phyloP scores from a whole-genome alignment of 2,888 invertebrate species.

The Netelia fuscicornis region DNA sequence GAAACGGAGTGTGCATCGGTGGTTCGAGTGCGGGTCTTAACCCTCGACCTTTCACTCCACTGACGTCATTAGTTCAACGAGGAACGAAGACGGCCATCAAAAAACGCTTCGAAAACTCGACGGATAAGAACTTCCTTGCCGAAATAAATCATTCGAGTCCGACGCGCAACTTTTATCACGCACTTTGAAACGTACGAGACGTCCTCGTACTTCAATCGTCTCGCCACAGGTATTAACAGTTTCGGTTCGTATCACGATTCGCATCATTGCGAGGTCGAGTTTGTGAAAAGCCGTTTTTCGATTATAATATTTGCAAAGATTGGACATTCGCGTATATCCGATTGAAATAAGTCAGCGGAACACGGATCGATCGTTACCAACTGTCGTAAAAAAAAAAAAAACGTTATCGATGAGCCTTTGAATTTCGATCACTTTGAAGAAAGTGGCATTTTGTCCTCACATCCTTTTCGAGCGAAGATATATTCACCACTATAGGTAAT shows the following conservation, averaged over 20 bases:
- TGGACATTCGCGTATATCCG: neutral
- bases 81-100: constrained; percentile 41
- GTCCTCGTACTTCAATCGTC: neutral
- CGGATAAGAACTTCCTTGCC: neutral
- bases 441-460: neutral
- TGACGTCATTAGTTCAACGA: constrained; percentile 58
- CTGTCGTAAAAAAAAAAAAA: neutral
- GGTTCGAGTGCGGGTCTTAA: neutral
- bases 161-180: neutral
- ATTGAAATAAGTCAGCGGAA: neutral
- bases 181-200: neutral
- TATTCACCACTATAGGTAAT: neutral
- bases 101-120: constrained; percentile 53
- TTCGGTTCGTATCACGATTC: neutral
- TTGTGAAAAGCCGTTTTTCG: neutral
- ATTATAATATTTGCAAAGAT: neutral
- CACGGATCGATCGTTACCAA: neutral
- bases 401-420: neutral
- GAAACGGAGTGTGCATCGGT: neutral
- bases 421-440: neutral
- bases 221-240: neutral
- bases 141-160: constrained; percentile 9
- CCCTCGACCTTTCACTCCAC: constrained; percentile 15
- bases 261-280: neutral
- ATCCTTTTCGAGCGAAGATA: neutral